A percentile compares a stretch with the other conserved stretches of the same genome.
phyloP scores from a whole-genome alignment of 2,113 vertebrate species.

The Xerus inauris region DNA sequence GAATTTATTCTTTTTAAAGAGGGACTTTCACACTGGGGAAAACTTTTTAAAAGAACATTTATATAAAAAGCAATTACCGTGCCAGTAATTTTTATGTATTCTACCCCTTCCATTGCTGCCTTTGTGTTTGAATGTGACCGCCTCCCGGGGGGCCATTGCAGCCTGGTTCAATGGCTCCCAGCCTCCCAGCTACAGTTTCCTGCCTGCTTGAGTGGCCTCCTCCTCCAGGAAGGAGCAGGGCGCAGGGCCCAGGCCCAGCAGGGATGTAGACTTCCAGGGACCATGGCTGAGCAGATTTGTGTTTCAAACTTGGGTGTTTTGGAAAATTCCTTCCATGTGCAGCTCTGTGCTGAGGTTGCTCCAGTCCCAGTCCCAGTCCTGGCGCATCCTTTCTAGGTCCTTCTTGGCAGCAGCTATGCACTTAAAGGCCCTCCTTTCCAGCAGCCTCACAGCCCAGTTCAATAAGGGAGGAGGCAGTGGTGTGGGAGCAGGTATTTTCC shows the following conservation, averaged over 20 bases:
- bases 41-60: constrained; percentile 86
- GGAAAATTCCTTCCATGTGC: not conserved
- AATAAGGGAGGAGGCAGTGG: not conserved
- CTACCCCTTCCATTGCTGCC: constrained; percentile 77
- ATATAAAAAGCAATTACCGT: constrained; percentile 89
- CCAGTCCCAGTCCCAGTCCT: constrained; percentile 47
- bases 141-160: constrained; percentile 75
- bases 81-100: constrained; percentile 87
- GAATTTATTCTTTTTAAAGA: constrained; percentile 86
- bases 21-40: constrained; percentile 82
- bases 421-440: constrained; percentile 64
- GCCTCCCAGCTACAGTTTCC: not conserved
- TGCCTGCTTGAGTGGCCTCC: not conserved
- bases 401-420: constrained; percentile 25
- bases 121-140: constrained; percentile 83
- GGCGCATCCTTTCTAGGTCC: not conserved
- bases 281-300: not conserved
- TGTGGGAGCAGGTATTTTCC: constrained; percentile 64
- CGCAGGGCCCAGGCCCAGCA: not conserved
- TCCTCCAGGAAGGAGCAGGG: constrained; percentile 30
- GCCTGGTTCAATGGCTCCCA: constrained; percentile 48
- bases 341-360: constrained; percentile 50
- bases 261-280: not conserved
- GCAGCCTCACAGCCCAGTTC: not conserved
- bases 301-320: constrained; percentile 41